Evolutionary conservation across 2,113 vertebrate genomes (phyloP).

Genomic region (Thamnaconus septentrionalis): DNA sequence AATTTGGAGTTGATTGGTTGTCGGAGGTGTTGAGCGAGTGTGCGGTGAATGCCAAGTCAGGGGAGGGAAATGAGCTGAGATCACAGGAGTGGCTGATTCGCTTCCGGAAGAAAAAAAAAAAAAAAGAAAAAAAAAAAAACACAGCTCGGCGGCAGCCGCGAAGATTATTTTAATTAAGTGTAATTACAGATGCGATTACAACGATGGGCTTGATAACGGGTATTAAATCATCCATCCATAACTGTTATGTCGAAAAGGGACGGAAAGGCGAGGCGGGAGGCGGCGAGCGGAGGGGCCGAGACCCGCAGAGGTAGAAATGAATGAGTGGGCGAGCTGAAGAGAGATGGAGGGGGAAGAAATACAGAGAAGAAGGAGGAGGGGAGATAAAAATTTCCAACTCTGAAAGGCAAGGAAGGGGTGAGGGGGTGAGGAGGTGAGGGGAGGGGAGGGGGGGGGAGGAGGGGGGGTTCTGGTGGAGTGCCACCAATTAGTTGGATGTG

Average conservation of each 20-base stretch:
- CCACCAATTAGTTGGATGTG: constrained; percentile 88
- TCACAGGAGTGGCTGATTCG: constrained; percentile 71
- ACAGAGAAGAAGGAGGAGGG: background rate
- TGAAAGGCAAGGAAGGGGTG: background rate
- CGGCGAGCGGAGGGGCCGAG: too few relatives aligned
- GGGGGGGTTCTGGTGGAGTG: constrained; percentile 72
- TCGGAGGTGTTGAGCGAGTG: constrained; percentile 65
- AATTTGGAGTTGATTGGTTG: constrained; percentile 67
- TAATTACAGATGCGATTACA: constrained; percentile 98
- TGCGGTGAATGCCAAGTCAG: constrained; percentile 62
- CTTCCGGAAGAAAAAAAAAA: constrained; percentile 53
- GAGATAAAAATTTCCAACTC: background rate
- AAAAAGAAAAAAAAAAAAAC: constrained; percentile 38
- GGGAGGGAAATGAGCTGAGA: constrained; percentile 56
- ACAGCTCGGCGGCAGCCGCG: constrained; percentile 85
- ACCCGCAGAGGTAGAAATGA: constrained; percentile 32
- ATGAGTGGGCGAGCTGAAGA: constrained; percentile 14
- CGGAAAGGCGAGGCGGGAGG: constrained; percentile 19
- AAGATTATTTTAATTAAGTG: constrained; percentile 96
- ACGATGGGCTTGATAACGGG: constrained; percentile 94
- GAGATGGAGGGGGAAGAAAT: background rate
- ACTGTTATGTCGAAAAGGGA: constrained; percentile 90
- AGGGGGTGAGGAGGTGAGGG: background rate
- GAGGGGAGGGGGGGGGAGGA: too few relatives aligned
- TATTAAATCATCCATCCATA: constrained; percentile 95